A percentile compares a stretch with the other conserved stretches of the same genome.
These are phyloP conservation scores for Onychorhynchus coronatus DNA, from an alignment of 2,113 vertebrate species.

Conservation along the genomic window DNA sequence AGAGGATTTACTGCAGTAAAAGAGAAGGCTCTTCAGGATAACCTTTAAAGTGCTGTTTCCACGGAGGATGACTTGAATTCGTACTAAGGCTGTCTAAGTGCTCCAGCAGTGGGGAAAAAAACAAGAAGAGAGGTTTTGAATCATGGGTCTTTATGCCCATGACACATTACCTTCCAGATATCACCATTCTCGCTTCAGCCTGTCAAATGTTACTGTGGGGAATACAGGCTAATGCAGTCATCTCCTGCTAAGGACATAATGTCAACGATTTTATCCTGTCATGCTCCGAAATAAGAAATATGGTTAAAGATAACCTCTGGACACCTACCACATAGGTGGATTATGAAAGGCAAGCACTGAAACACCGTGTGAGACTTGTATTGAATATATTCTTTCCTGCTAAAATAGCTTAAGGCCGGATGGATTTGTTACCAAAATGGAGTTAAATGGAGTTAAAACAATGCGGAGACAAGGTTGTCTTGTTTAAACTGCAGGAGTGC, in stretches of 20 bases:
- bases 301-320: not conserved
- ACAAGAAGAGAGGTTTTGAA: not conserved
- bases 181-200: not conserved
- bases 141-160: not conserved
- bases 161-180: not conserved
- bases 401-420: not conserved
- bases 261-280: not conserved
- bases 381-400: not conserved
- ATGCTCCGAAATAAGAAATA: not conserved
- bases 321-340: not conserved
- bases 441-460: not conserved
- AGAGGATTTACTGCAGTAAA: not conserved
- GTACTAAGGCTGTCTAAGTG: not conserved
- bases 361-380: not conserved
- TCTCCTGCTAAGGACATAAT: slow-evolving; percentile 4
- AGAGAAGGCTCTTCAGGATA: not conserved
- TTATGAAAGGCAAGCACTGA: not conserved
- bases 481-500: not conserved
- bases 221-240: not conserved
- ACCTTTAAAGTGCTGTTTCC: slow-evolving; percentile 5
- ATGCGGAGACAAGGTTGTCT: not conserved
- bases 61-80: not conserved
- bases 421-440: not conserved
- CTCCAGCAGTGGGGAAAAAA: not conserved
- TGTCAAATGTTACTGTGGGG: not conserved